Percentiles rank a stretch among this genome's conserved stretches.
Conservation (phyloP, 2,797 vertebrate genomes). For the Darevskia nairensis region DNA sequence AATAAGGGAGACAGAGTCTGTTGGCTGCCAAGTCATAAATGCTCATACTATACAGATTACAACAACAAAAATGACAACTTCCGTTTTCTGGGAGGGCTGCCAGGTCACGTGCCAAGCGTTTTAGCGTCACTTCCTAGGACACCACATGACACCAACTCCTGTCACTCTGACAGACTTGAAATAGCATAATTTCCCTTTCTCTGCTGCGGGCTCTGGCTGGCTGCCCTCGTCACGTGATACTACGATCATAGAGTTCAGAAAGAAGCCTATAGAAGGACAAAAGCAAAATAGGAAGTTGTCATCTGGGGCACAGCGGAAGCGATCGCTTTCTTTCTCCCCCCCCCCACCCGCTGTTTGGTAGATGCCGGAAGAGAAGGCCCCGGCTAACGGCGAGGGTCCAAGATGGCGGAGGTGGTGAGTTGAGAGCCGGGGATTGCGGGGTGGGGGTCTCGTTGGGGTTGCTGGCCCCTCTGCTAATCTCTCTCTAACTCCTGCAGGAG, state of each 20-base stretch:
- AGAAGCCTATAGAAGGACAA: background rate
- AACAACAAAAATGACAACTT: background rate
- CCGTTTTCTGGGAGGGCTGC: background rate
- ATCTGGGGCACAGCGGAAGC: background rate
- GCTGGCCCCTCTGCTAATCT: conserved; percentile 59
- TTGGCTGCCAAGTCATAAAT: background rate
- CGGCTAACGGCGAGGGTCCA: conserved; percentile 56
- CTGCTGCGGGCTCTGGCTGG: background rate
- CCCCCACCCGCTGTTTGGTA: conserved; percentile 26
- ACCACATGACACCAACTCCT: background rate
- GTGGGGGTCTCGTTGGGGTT: conserved; percentile 60
- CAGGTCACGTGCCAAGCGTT: background rate
- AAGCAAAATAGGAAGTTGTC: background rate
- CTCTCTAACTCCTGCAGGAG: conserved; percentile 68
- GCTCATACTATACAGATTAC: too few relatives aligned
- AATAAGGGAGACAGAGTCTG: background rate
- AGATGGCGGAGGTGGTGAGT: conserved; percentile 80
- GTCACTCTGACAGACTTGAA: background rate
- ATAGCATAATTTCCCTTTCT: background rate
- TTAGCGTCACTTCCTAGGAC: background rate
- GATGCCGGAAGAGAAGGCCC: conserved; percentile 69
- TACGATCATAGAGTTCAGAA: background rate
- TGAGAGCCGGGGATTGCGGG: conserved; percentile 47
- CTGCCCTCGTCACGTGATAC: background rate
- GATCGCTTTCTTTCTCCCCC: background rate